Base-by-base conservation (phyloP, 1,140 invertebrate species). In the Philotrypesis tridentata region DNA sequence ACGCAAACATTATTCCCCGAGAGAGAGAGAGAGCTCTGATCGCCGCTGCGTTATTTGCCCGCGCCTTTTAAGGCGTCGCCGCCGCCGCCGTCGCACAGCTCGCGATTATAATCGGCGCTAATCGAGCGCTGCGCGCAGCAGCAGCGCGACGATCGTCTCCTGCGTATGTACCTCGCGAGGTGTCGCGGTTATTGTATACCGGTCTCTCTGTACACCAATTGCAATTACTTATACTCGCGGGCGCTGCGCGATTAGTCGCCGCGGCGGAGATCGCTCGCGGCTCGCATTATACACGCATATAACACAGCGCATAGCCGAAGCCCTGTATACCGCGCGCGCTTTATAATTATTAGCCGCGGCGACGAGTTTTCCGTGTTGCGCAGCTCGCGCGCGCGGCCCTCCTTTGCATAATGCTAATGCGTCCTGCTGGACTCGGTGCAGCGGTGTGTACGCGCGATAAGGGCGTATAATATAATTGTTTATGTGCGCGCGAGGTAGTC, bases 201-300 rank as follows among this genome's bases (percentile, higher is more conserved):
- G n/a, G 31, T 21, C 33, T 14, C 70, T 0, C 3, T 0, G 70
- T n/a, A n/a, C n/a, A n/a, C n/a, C 70, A 72, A 72, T 72, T 72
- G 25, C 70, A 72, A 72, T 72, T 43, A 72, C n/a, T 27, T 31
- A n/a, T n/a, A n/a, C n/a, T n/a, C n/a, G n/a, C n/a, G n/a, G n/a
- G n/a, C n/a, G n/a, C n/a, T 37, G 33, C 37, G 40, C 70, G 48
- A 72, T 72, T 72, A 72, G 70, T 37, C n/a, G 37, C 29, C 55
- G 4, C 5, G 55, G 12, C 14, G 55, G 4, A 8, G 70, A 72
- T 72, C 12, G 70, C 9, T 37, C 33, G 70, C 23, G 40, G 70
- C 23, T 6, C 17, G 40, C n/a, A n/a, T n/a, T n/a, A n/a, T n/a
- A n/a, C n/a, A n/a, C n/a, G n/a, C n/a, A n/a, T n/a, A n/a, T n/a